Base-by-base conservation (phyloP, 2,888 invertebrate species). In the Parnassius apollo region DNA sequence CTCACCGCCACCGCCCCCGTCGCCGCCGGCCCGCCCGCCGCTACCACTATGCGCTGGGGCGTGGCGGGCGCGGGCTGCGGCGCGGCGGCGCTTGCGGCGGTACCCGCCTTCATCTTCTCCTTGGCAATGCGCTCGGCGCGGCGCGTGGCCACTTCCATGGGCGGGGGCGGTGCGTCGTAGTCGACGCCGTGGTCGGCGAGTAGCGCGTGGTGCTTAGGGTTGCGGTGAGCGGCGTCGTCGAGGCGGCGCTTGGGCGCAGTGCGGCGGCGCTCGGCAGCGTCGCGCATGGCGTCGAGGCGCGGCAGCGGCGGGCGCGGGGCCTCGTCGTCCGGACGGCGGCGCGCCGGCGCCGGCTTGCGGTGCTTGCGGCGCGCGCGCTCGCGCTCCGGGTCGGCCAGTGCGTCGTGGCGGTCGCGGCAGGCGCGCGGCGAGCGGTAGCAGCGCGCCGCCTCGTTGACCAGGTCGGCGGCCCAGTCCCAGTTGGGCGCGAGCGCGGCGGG, bases 391-490 rank as follows among this genome's bases (percentile, higher is more conserved):
- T 98, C 95, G 72, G 98, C 95, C 22, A 96, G 95, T 69, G 94
- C 94, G 83, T 99, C 98, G 85, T 98, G 99, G 45, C 98, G 94
- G 80, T 94, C 95, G 72, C 96, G 95, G 83, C 98, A 98, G 82
- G 98, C 97, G 78, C 98, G 97, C 18, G 98, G 95, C 49, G 98
- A 96, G 65, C 99, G 94, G 85, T 96, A 97, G 18, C 95, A 95
- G 71, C 97, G 94, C 56, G 97, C 96, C n/a, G 94, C 94, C 67
- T 95, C 94, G 85, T 96, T 98, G 1, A 99, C 98, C 73, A 96
- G 94, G 80, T 98, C 98, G 25, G 98, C 95, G 9, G 97, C 97
- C 80, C 98, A 94, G 82, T 99, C 98, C 99, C 99, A 99, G 91
- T 99, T 99, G 53, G 98, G 96, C 35, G 96, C 96, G 79, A 97